phyloP scores from a whole-genome alignment of 2,888 invertebrate species.

The Temnothorax rugatulus region DNA sequence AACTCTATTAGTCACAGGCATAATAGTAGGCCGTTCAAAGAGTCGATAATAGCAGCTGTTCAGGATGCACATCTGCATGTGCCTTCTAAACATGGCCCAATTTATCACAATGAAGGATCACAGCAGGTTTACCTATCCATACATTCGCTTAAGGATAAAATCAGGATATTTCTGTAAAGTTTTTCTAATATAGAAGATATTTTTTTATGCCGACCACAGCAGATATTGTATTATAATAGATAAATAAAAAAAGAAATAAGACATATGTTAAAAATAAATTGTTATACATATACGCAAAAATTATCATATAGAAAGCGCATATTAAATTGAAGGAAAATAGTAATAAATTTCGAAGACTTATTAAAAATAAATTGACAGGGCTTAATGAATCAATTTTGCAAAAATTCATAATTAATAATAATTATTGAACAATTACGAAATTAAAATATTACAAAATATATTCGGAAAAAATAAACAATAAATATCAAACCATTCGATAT shows the following conservation, averaged over 20 bases:
- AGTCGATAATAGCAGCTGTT: conserved; percentile 20
- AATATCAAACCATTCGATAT: background rate
- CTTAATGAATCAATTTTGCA: background rate
- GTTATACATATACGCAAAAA: background rate
- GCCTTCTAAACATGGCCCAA: conserved; percentile 25
- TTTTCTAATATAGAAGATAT: background rate
- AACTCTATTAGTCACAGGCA: conserved; percentile 34
- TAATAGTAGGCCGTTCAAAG: conserved; percentile 23
- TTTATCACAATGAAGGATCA: conserved; percentile 33
- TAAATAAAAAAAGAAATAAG: background rate
- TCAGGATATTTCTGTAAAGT: background rate
- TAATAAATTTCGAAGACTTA: background rate
- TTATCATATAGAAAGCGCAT: background rate
- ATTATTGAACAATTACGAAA: background rate
- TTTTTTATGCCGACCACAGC: background rate
- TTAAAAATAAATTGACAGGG: background rate
- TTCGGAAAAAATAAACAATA: background rate
- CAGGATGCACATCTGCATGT: conserved; percentile 24
- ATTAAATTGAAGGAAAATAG: background rate
- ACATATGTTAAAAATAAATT: background rate
- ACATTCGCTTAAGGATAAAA: background rate
- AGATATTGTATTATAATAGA: background rate
- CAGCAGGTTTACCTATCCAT: conserved; percentile 1
- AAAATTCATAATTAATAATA: background rate
- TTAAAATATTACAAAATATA: background rate